Evolutionary conservation across 2,888 invertebrate genomes (phyloP), one percentile per base, ranked within the genome.

Genomic region (Leptura quadrifasciata): DNA sequence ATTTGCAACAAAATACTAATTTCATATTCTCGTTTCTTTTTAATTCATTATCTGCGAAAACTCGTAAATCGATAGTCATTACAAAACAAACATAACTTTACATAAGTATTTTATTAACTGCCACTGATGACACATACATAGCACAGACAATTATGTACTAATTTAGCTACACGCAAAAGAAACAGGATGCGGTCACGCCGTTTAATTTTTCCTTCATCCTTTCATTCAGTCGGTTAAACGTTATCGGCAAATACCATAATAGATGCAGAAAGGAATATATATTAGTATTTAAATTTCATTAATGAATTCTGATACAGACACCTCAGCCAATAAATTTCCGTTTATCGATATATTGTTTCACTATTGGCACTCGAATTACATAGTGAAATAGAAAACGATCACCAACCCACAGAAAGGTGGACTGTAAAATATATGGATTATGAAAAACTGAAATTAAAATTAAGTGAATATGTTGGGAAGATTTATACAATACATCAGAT

Each of bases 171-270:
- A 65, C 65, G 65, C 65, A 24, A 65, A 65, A 65, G 65, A 65
- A 65, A 65, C 65, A 65, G 65, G 65, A 65, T 65, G 65, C 52
- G 52, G 65, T 65, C 39, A 65, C 65, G 65, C 65, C 65, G 65
- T 24, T 65, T 65, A 65, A 65, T 65, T 65, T 63, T 65, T 52
- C 65, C 24, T 65, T 24, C 47, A 52, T 52, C 65, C 52, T 52
- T 65, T 52, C 65, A 65, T 65, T 65, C 65, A 65, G 17, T 52
- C 65, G 18, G 21, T 47, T 20, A 39, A 65, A 52, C 65, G 39
- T 24, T 65, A 65, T 65, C 65, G 65, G 52, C 52, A 65, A 52
- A 52, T 17, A 65, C 39, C 52, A 65, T 20, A 52, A 60, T 60
- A 24, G 21, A 20, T 18, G 57, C 57, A 57, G 57, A 21, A 55